Conservation (phyloP, 1,140 invertebrate species). For the Oreohelix idahoensis region DNA sequence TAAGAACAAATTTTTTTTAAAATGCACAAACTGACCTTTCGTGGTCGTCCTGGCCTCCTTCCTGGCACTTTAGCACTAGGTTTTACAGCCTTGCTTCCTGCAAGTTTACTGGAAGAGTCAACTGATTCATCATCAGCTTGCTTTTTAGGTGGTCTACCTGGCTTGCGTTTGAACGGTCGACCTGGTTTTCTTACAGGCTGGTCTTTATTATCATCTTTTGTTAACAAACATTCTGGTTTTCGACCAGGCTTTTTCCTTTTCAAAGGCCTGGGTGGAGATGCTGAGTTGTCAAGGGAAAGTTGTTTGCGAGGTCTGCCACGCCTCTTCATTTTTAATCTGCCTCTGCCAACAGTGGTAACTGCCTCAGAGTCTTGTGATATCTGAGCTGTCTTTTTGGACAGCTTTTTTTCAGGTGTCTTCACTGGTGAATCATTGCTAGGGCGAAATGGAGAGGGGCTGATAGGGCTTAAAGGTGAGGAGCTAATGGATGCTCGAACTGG, state of each 20-base stretch:
- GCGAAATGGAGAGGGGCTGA: constrained; percentile 36
- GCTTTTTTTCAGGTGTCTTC: constrained; percentile 36
- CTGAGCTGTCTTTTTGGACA: not conserved
- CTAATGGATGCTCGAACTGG: constrained; percentile 5
- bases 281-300: not conserved
- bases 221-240: not conserved
- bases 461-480: constrained; percentile 27
- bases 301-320: constrained; percentile 26
- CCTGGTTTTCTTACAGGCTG: constrained; percentile 8
- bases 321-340: not conserved
- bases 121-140: not conserved
- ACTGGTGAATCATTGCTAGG: constrained; percentile 37
- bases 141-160: constrained; percentile 30
- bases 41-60: constrained; percentile 31
- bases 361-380: not conserved
- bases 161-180: constrained; percentile 33
- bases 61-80: constrained; percentile 7
- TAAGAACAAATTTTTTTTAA: not conserved
- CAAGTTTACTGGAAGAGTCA: not conserved
- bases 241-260: constrained; percentile 20
- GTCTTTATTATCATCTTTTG: constrained; percentile 10
- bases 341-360: not conserved
- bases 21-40: constrained; percentile 15
- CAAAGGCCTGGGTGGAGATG: not conserved
- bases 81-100: not conserved